phyloP scores from a whole-genome alignment of 2,797 vertebrate genomes.

The Sebastes cheni region DNA sequence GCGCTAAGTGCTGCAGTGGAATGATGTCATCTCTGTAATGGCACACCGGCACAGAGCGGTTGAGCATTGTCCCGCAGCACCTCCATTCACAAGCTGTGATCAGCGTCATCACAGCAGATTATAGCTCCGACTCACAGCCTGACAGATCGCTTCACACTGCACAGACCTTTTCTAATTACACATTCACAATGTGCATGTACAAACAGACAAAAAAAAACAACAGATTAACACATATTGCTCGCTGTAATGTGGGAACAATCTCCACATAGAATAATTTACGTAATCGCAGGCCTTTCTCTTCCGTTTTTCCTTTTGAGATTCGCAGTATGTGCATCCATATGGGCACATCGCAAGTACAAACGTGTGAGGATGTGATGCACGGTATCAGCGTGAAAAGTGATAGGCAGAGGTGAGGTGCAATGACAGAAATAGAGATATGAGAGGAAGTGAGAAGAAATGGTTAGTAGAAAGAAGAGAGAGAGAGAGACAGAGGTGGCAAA shows the following conservation, averaged over 20 bases:
- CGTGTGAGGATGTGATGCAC: slow-evolving; percentile 45
- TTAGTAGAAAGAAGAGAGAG: background rate
- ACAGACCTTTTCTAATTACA: slow-evolving; percentile 43
- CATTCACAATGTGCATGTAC: background rate
- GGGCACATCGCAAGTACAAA: slow-evolving; percentile 30
- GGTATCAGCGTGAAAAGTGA: slow-evolving; percentile 46
- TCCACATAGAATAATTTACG: background rate
- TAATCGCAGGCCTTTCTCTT: background rate
- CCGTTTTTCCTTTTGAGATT: background rate
- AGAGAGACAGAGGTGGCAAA: background rate
- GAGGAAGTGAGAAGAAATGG: slow-evolving; percentile 48
- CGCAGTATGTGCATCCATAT: slow-evolving; percentile 2
- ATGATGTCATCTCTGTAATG: slow-evolving; percentile 85
- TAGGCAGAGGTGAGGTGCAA: slow-evolving; percentile 56
- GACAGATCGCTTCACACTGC: slow-evolving; percentile 47
- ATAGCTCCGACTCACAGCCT: slow-evolving; percentile 62
- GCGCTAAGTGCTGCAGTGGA: slow-evolving; percentile 78
- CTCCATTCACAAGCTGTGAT: slow-evolving; percentile 72
- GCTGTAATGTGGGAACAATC: background rate
- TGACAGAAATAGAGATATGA: slow-evolving; percentile 56
- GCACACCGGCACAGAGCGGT: slow-evolving; percentile 69
- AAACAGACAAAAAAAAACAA: background rate
- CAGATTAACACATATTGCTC: background rate
- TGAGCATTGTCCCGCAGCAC: slow-evolving; percentile 67
- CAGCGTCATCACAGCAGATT: slow-evolving; percentile 64